phyloP scores from a whole-genome alignment of 2,888 invertebrate species.

The Stenurella melanura region DNA sequence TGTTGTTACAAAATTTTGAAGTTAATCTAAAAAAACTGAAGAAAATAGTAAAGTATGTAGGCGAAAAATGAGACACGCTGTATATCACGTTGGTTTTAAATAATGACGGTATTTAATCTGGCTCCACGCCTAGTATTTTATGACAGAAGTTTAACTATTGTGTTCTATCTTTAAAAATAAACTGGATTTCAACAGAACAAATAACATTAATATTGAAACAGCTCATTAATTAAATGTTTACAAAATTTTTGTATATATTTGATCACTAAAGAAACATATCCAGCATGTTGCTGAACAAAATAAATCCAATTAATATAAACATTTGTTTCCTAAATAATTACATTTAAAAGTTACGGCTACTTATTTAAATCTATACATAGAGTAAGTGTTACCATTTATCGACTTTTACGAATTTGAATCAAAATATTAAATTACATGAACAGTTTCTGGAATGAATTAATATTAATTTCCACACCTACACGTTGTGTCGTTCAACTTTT shows the following conservation, averaged over 20 bases:
- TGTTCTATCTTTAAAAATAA: neutral
- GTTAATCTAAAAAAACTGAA: too few relatives aligned
- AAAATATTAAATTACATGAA: conserved; percentile 16
- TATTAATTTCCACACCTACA: conserved; percentile 27
- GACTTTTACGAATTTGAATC: conserved; percentile 13
- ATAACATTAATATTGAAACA: neutral
- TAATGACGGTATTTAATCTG: too few relatives aligned
- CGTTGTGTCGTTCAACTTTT: conserved; percentile 9
- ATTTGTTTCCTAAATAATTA: conserved; percentile 6
- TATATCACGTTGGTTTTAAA: too few relatives aligned
- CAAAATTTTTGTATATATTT: neutral
- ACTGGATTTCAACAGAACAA: neutral
- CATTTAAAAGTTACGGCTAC: neutral
- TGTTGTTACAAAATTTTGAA: too few relatives aligned
- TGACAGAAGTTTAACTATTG: too few relatives aligned
- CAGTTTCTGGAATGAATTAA: conserved; percentile 1
- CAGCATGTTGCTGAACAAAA: conserved; percentile 9
- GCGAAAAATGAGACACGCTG: too few relatives aligned
- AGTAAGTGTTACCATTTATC: neutral
- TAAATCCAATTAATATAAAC: conserved; percentile 6
- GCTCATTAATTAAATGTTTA: conserved; percentile 9
- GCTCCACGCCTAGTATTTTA: too few relatives aligned
- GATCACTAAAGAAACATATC: neutral
- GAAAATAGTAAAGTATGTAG: too few relatives aligned
- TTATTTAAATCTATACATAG: neutral